These are phyloP conservation scores for Cirrhinus mrigala DNA, from an alignment of 2,797 vertebrate genomes.

Conservation along the genomic window DNA sequence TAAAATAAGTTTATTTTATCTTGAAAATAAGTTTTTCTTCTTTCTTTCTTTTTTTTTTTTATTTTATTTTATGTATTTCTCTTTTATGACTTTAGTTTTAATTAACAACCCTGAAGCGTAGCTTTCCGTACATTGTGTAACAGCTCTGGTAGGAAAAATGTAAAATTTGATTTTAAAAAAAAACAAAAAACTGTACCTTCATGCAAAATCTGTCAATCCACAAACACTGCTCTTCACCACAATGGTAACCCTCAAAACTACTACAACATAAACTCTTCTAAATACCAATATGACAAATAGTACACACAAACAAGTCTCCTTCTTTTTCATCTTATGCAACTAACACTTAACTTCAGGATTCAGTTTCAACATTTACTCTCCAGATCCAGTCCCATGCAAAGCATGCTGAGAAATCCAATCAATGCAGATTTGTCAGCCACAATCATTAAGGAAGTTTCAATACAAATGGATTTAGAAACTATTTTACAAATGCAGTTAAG, in stretches of 20 bases:
- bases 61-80: too few relatives aligned
- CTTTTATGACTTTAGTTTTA: too few relatives aligned
- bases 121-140: too few relatives aligned
- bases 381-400: neutral
- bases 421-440: neutral
- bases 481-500: neutral
- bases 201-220: neutral
- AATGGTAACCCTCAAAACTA: neutral
- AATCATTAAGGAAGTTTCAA: neutral
- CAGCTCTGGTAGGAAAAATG: too few relatives aligned
- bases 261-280: neutral
- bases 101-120: too few relatives aligned
- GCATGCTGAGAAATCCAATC: neutral
- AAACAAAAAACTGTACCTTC: too few relatives aligned
- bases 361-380: neutral
- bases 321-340: neutral
- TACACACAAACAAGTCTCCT: neutral
- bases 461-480: neutral
- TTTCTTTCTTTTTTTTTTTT: too few relatives aligned
- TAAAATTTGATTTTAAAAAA: neutral
- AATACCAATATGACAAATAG: neutral
- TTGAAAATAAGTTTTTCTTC: too few relatives aligned
- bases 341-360: neutral
- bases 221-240: neutral
- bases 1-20: too few relatives aligned